Conservation (phyloP, 2,113 vertebrate species). For the Triplophysa rosa region DNA sequence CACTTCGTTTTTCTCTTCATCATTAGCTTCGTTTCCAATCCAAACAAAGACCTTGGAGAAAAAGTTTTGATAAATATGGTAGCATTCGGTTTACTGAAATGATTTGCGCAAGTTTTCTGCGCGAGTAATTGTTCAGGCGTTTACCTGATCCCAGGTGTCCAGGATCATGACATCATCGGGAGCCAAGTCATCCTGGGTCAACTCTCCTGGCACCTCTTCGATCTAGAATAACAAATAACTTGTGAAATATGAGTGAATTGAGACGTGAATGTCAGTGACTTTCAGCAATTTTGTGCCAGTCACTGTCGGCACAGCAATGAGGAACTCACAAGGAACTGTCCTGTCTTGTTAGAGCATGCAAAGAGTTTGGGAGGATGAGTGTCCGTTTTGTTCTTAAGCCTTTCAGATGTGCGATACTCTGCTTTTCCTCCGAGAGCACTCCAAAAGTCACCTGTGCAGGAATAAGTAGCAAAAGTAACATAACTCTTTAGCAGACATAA, state of each 20-base stretch:
- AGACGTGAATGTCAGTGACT: not conserved
- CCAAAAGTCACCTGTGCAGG: constrained; percentile 82
- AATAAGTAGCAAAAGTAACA: not conserved
- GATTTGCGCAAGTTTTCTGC: not conserved
- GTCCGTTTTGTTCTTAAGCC: constrained; percentile 84
- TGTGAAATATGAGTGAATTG: not conserved
- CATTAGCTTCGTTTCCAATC: constrained; percentile 85
- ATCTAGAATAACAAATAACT: constrained; percentile 70
- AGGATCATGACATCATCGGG: constrained; percentile 91
- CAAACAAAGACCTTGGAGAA: constrained; percentile 84
- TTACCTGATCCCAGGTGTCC: constrained; percentile 89
- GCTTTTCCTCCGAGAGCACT: constrained; percentile 78
- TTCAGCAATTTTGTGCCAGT: not conserved
- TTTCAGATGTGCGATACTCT: constrained; percentile 77
- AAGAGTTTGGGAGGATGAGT: constrained; percentile 86
- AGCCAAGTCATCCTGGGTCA: constrained; percentile 87
- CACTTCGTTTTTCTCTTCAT: constrained; percentile 82
- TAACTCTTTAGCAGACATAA: too few relatives aligned
- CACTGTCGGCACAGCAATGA: not conserved
- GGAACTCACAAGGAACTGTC: constrained; percentile 79
- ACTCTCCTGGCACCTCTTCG: constrained; percentile 89
- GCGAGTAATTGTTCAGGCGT: not conserved
- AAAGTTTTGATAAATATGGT: not conserved
- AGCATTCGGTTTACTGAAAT: not conserved
- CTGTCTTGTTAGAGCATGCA: constrained; percentile 89